Percentiles rank a stretch among this genome's conserved stretches.
phyloP scores from a whole-genome alignment of 2,888 invertebrate genomes.

The Ectemnius continuus region DNA sequence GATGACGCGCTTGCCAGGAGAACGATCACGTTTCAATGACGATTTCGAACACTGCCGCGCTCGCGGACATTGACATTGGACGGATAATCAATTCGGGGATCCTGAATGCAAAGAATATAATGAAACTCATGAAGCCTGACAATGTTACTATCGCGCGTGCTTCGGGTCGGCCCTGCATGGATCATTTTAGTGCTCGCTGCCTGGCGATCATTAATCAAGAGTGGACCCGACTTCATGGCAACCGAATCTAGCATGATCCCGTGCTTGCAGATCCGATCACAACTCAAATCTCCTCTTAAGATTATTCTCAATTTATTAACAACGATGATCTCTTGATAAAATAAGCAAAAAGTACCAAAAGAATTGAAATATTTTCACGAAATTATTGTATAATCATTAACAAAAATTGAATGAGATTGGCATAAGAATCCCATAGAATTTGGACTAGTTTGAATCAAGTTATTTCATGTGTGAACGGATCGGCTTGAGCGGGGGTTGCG shows the following conservation, averaged over 20 bases:
- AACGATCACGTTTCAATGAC: background rate
- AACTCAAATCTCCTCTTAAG: background rate
- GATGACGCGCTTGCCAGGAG: slow-evolving; percentile 1
- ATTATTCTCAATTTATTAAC: background rate
- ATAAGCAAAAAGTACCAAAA: background rate
- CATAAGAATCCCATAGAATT: slow-evolving; percentile 11
- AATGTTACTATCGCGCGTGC: slow-evolving; percentile 66
- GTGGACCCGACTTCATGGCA: slow-evolving; percentile 39
- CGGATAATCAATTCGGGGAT: slow-evolving; percentile 18
- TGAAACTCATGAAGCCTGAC: slow-evolving; percentile 34
- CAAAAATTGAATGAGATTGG: slow-evolving; percentile 13
- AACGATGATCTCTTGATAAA: background rate
- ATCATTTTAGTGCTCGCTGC: slow-evolving; percentile 62
- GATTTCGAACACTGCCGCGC: slow-evolving; percentile 54
- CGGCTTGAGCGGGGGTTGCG: slow-evolving; percentile 33
- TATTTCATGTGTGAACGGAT: slow-evolving; percentile 35
- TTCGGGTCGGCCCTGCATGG: slow-evolving; percentile 77
- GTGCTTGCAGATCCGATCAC: slow-evolving; percentile 55
- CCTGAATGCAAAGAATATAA: background rate
- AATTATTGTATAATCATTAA: slow-evolving; percentile 5
- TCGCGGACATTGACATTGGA: slow-evolving; percentile 42
- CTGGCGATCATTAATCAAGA: slow-evolving; percentile 45
- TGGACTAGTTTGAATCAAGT: too few relatives aligned
- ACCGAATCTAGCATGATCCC: slow-evolving; percentile 45
- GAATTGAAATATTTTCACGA: background rate